Conservation (phyloP, 2,888 invertebrate genomes). For the Mythimna pallens region DNA sequence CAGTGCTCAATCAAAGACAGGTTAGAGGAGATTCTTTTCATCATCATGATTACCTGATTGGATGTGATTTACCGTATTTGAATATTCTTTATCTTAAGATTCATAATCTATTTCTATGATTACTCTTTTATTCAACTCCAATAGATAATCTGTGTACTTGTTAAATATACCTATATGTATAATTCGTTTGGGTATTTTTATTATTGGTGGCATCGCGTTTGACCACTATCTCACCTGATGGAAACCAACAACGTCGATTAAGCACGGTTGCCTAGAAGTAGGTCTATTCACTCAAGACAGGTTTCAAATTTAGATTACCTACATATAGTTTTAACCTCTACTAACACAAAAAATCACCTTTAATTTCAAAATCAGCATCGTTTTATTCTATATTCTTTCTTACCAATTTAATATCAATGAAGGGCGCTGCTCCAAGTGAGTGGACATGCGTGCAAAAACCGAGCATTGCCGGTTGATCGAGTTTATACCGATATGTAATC, state of each 20-base stretch:
- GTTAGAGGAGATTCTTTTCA: constrained; percentile 33
- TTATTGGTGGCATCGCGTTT: too few species aligned
- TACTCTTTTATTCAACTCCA: background rate
- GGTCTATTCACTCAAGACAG: too few species aligned
- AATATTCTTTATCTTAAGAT: constrained; percentile 21
- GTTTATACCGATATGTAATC: constrained; percentile 66
- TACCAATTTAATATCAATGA: constrained; percentile 44
- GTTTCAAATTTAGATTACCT: too few species aligned
- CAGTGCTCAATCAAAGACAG: constrained; percentile 41
- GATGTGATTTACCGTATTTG: constrained; percentile 41
- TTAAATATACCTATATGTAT: too few species aligned
- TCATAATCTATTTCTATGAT: constrained; percentile 13
- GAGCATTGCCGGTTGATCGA: constrained; percentile 67
- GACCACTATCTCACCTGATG: too few species aligned
- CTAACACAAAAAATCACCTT: background rate
- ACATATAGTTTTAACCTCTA: background rate
- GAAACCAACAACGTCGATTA: too few species aligned
- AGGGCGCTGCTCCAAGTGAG: constrained; percentile 57
- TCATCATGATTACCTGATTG: constrained; percentile 12
- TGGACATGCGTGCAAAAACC: constrained; percentile 66
- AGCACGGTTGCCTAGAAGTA: too few species aligned
- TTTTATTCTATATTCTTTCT: background rate
- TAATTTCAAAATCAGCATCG: background rate
- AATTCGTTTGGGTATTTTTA: too few species aligned
- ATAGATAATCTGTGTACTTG: background rate